A percentile compares a stretch with the other conserved stretches of the same genome.
These are phyloP conservation scores for Scolanthus callimorphus DNA, from an alignment of 92 coral and sea anemone species.

Conservation along the genomic window DNA sequence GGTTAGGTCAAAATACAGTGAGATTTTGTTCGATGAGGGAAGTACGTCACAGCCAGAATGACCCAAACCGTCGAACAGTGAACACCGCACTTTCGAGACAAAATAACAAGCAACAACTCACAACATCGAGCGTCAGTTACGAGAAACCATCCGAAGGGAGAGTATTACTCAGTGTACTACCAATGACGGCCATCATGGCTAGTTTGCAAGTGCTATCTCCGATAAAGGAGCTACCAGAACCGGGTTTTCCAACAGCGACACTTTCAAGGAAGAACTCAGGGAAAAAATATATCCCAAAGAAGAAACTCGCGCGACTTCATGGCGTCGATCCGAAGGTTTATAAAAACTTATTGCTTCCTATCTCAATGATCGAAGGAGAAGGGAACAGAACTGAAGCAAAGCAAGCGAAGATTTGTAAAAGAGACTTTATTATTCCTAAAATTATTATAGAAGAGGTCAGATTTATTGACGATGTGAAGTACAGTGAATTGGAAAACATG, in stretches of 20 bases:
- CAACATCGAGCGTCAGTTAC: too few relatives aligned
- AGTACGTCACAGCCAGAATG: too few relatives aligned
- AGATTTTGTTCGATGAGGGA: too few relatives aligned
- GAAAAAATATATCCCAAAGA: slow-evolving; percentile 54
- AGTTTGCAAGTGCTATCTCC: slow-evolving; percentile 18
- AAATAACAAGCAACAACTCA: too few relatives aligned
- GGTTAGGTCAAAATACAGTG: too few relatives aligned
- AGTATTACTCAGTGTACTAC: too few relatives aligned
- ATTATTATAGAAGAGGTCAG: slow-evolving; percentile 50
- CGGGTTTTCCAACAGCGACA: slow-evolving; percentile 6
- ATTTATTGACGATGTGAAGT: slow-evolving; percentile 26
- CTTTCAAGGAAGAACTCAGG: slow-evolving; percentile 13
- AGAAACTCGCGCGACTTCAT: slow-evolving; percentile 49
- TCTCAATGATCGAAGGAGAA: slow-evolving; percentile 3
- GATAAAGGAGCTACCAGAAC: slow-evolving; percentile 32
- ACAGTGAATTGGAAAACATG: slow-evolving; percentile 4
- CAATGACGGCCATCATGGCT: slow-evolving; percentile 7
- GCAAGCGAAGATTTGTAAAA: neutral
- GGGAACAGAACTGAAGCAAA: slow-evolving; percentile 10
- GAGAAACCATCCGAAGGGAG: too few relatives aligned
- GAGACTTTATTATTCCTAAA: slow-evolving; percentile 38
- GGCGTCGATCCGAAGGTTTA: slow-evolving; percentile 15
- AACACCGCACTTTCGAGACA: too few relatives aligned
- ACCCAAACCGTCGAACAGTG: too few relatives aligned
- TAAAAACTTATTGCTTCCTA: slow-evolving; percentile 9